Conservation (phyloP, 2,797 vertebrate genomes). For the Alcedo quadribrachys region DNA sequence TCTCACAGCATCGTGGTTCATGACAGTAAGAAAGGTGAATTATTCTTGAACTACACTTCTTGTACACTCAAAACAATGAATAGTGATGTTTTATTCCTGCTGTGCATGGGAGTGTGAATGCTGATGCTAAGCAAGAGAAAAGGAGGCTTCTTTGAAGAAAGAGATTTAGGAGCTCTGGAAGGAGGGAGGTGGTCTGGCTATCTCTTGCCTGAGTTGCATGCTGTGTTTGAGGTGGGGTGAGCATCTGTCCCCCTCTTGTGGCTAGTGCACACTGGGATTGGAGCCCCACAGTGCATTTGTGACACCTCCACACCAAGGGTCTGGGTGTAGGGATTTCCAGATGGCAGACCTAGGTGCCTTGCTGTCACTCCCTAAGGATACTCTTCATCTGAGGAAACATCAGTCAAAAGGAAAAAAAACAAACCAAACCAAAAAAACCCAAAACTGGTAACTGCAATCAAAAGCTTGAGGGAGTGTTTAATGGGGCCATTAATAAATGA, state of each 20-base stretch:
- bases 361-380: background rate
- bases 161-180: background rate
- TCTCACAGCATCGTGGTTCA: background rate
- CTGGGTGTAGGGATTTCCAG: background rate
- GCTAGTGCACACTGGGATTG: background rate
- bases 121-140: background rate
- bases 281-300: background rate
- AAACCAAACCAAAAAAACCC: background rate
- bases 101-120: background rate
- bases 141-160: background rate
- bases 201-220: background rate
- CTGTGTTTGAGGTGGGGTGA: background rate
- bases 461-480: slow-evolving; percentile 46
- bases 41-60: background rate
- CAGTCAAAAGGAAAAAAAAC: background rate
- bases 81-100: background rate
- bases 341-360: background rate
- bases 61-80: background rate
- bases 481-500: slow-evolving; percentile 49
- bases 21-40: background rate
- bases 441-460: slow-evolving; percentile 36
- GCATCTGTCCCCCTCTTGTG: background rate
- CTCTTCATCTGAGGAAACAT: background rate
- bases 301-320: background rate
- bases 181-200: background rate